phyloP scores from a whole-genome alignment of 1,140 invertebrate species.

The Calliphora vicina region DNA sequence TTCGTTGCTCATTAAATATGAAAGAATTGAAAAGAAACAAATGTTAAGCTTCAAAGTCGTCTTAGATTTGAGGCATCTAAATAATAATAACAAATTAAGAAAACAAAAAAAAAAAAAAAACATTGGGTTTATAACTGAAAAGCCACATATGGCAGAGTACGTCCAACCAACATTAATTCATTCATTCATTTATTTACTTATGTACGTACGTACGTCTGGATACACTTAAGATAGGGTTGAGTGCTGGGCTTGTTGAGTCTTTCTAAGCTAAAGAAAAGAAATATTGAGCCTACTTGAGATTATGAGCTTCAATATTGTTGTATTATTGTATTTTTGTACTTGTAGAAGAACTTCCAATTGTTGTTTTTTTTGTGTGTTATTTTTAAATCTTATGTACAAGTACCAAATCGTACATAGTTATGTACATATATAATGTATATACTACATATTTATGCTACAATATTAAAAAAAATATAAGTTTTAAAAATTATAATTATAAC shows the following conservation, averaged over 20 bases:
- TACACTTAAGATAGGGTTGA: conserved; percentile 9
- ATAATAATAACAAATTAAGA: no score
- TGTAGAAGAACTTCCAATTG: neutral
- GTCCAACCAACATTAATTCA: neutral
- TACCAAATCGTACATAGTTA: no score
- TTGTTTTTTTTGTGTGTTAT: neutral
- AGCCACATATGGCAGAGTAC: neutral
- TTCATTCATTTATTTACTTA: neutral
- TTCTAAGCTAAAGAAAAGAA: neutral
- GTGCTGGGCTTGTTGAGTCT: neutral
- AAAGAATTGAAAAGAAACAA: neutral
- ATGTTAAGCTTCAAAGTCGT: neutral
- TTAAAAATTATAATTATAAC: neutral
- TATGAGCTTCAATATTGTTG: neutral
- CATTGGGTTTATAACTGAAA: neutral
- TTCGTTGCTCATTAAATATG: neutral
- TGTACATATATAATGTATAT: no score
- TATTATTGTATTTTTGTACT: neutral
- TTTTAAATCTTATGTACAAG: neutral
- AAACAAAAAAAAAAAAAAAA: no score
- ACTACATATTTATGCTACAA: neutral
- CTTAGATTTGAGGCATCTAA: neutral
- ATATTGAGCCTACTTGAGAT: neutral
- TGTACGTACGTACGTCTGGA: neutral
- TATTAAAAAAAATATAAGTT: neutral